phyloP scores from a whole-genome alignment of 2,113 vertebrate species.

The Upupa epops region DNA sequence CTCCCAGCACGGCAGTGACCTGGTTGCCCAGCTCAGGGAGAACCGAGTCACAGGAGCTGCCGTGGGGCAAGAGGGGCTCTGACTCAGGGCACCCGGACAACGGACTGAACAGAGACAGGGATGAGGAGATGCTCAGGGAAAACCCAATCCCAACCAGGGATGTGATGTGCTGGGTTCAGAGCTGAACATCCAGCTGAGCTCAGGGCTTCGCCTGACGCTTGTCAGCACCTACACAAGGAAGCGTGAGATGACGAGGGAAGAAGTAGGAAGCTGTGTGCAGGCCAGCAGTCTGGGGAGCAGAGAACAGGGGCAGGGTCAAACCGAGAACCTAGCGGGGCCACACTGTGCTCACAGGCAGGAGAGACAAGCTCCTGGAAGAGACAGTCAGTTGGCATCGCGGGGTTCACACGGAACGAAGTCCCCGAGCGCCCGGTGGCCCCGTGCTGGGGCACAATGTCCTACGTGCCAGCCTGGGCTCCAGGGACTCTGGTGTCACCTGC shows the following conservation, averaged over 20 bases:
- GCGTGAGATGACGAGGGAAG: not conserved
- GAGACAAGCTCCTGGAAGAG: not conserved
- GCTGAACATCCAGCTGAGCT: not conserved
- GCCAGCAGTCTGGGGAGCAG: not conserved
- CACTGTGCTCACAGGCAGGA: not conserved
- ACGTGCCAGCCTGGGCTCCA: not conserved
- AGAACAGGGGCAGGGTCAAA: not conserved
- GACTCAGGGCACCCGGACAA: too few relatives aligned
- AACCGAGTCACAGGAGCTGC: too few relatives aligned
- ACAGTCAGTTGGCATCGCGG: not conserved
- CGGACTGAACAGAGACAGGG: not conserved
- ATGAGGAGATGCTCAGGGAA: not conserved
- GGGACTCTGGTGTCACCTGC: not conserved
- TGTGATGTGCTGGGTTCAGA: not conserved
- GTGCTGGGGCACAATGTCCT: not conserved
- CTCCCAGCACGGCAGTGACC: too few relatives aligned
- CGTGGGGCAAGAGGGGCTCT: too few relatives aligned
- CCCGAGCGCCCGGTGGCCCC: not conserved
- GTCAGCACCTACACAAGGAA: too few relatives aligned
- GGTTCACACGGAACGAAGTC: not conserved
- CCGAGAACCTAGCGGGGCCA: not conserved
- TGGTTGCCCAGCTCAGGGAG: too few relatives aligned
- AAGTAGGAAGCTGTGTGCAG: not conserved
- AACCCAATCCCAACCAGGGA: not conserved
- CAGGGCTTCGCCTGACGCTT: not conserved